Evolutionary conservation across 2,888 invertebrate genomes (phyloP).

Genomic region (Hemaris fuciformis): DNA sequence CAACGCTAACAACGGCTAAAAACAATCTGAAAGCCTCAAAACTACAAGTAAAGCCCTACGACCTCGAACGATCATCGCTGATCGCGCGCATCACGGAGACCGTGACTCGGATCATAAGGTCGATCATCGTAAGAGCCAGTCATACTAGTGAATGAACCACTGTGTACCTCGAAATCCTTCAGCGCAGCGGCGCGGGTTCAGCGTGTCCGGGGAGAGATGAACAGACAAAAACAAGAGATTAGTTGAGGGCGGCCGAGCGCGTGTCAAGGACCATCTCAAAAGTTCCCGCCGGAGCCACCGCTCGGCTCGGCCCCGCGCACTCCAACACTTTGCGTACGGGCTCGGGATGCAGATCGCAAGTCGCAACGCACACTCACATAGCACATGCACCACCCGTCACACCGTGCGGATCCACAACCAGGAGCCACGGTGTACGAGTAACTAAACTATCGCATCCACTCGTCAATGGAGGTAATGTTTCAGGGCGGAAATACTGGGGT

Average conservation of each 20-base stretch:
- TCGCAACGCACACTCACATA: no score
- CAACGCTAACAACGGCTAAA: conserved; percentile 82
- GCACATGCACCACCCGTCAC: conserved; percentile 66
- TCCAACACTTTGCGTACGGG: no score
- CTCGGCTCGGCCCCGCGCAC: conserved; percentile 28
- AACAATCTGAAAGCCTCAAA: conserved; percentile 82
- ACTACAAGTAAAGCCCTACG: conserved; percentile 83
- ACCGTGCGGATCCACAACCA: conserved; percentile 63
- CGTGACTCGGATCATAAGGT: conserved; percentile 67
- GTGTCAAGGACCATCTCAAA: conserved; percentile 95
- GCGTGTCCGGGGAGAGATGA: conserved; percentile 87
- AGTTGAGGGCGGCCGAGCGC: conserved; percentile 81
- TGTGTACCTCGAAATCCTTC: conserved; percentile 93
- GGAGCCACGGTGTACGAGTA: conserved; percentile 62
- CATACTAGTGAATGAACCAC: conserved; percentile 80
- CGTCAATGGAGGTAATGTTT: conserved; percentile 64
- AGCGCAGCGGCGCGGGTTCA: conserved; percentile 85
- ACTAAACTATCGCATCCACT: conserved; percentile 76
- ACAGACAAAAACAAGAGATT: conserved; percentile 85
- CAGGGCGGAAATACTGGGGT: conserved; percentile 59
- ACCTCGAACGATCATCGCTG: conserved; percentile 77
- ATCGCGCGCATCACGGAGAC: conserved; percentile 61
- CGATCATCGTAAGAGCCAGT: conserved; percentile 75
- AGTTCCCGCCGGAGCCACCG: conserved; percentile 83
- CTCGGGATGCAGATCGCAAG: conserved; percentile 58